A percentile compares a stretch with the other conserved stretches of the same genome.
Evolutionary conservation across 1,140 invertebrate genomes (phyloP).

Genomic region (Papilio polytes): DNA sequence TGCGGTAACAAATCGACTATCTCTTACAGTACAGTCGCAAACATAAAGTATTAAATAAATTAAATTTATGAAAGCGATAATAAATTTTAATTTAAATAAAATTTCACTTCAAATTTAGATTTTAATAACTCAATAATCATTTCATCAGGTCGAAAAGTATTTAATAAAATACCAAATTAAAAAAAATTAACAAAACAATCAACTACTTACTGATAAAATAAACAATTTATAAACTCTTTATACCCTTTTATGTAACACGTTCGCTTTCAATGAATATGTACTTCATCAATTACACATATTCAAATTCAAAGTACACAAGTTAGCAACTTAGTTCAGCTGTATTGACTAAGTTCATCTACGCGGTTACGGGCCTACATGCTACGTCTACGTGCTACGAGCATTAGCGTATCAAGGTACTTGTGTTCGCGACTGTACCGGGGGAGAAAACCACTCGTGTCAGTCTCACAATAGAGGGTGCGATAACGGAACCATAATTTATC

Average conservation of each 20-base stretch:
- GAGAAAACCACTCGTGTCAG: conserved; percentile 40
- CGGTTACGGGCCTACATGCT: background rate
- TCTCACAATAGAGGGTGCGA: conserved; percentile 45
- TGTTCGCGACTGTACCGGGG: conserved; percentile 12
- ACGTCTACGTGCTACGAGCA: conserved; percentile 7
- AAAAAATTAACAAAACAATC: no score
- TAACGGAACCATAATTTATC: conserved; percentile 47
- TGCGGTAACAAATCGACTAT: conserved; percentile 33
- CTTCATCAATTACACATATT: background rate
- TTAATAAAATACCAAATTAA: no score
- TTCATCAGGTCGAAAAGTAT: no score
- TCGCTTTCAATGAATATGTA: background rate
- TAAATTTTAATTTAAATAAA: background rate
- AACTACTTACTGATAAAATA: no score
- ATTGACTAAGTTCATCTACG: conserved; percentile 9
- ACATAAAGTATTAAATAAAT: background rate
- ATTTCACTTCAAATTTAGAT: background rate
- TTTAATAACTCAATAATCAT: no score
- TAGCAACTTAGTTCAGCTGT: background rate
- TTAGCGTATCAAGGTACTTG: background rate
- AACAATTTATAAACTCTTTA: no score
- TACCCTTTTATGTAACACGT: background rate
- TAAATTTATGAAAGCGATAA: background rate
- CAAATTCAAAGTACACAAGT: conserved; percentile 13
- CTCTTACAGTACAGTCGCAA: conserved; percentile 13